Percentiles rank a stretch among this genome's conserved stretches.
phyloP scores from a whole-genome alignment of 2,888 invertebrate genomes.

The Diabrotica balteata region DNA sequence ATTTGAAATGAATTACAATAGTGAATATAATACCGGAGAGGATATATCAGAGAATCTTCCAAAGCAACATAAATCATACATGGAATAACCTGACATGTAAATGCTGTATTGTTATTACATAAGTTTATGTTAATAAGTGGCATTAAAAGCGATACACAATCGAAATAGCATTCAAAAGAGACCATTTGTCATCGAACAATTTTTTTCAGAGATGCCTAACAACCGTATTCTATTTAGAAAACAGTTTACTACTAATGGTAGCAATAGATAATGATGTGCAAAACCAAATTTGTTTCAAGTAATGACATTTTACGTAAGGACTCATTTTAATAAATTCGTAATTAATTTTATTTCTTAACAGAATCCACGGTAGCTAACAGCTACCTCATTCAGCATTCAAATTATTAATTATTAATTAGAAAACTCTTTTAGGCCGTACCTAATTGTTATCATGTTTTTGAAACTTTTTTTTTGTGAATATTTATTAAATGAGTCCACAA shows the following conservation, averaged over 20 bases:
- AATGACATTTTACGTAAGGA: not conserved
- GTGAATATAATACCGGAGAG: conserved; percentile 33
- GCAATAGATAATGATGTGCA: conserved; percentile 27
- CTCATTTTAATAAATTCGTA: not conserved
- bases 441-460: too few relatives aligned
- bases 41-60: conserved; percentile 43
- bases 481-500: too few relatives aligned
- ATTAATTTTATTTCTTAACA: not conserved
- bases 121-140: conserved; percentile 49
- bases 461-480: too few relatives aligned
- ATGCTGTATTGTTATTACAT: conserved; percentile 52
- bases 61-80: conserved; percentile 49
- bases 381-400: not conserved
- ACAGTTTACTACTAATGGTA: conserved; percentile 37
- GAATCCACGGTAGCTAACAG: not conserved
- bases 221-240: conserved; percentile 39
- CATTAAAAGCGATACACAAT: conserved; percentile 49
- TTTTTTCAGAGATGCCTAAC: conserved; percentile 36
- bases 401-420: not conserved
- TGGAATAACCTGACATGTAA: conserved; percentile 47
- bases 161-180: conserved; percentile 47
- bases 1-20: conserved; percentile 36
- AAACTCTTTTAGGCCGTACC: too few relatives aligned
- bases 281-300: not conserved
- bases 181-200: conserved; percentile 47